Conservation (phyloP, 2,113 vertebrate genomes). For the Rhinopomastus cyanomelas region DNA sequence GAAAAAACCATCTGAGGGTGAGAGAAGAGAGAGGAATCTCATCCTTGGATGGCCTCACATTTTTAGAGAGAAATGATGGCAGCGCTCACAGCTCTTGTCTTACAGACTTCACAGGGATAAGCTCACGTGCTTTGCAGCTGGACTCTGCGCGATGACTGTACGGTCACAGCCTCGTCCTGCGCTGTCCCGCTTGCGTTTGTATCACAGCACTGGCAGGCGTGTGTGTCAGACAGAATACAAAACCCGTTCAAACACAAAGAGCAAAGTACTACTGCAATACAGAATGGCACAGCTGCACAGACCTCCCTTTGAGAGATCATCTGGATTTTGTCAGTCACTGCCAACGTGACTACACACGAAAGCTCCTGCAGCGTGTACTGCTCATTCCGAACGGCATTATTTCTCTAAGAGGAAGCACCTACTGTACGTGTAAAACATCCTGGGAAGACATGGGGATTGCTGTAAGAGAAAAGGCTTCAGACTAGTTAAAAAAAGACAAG, state of each 20-base stretch:
- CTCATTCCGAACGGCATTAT: neutral
- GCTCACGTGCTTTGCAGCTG: neutral
- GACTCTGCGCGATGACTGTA: neutral
- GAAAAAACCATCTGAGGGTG: neutral
- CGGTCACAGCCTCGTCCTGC: neutral
- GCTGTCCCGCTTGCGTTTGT: neutral
- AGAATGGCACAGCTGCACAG: conserved; percentile 29
- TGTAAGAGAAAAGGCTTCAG: neutral
- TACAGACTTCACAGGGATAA: neutral
- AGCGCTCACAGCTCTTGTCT: neutral
- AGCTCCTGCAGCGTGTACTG: conserved; percentile 38
- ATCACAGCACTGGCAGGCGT: neutral
- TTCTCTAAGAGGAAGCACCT: conserved; percentile 55
- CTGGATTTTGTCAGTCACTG: conserved; percentile 6
- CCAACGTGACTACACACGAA: conserved; percentile 43
- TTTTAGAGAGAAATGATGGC: neutral
- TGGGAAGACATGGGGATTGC: conserved; percentile 2
- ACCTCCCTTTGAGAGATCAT: conserved; percentile 51
- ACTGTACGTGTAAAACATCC: conserved; percentile 47
- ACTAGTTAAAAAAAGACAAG: neutral
- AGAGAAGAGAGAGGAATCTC: neutral
- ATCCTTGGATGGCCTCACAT: neutral
- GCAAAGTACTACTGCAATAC: conserved; percentile 13
- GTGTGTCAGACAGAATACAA: neutral
- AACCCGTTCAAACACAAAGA: neutral